Evolutionary conservation across 2,113 vertebrate species (phyloP).

Genomic region (Eleginops maclovinus): DNA sequence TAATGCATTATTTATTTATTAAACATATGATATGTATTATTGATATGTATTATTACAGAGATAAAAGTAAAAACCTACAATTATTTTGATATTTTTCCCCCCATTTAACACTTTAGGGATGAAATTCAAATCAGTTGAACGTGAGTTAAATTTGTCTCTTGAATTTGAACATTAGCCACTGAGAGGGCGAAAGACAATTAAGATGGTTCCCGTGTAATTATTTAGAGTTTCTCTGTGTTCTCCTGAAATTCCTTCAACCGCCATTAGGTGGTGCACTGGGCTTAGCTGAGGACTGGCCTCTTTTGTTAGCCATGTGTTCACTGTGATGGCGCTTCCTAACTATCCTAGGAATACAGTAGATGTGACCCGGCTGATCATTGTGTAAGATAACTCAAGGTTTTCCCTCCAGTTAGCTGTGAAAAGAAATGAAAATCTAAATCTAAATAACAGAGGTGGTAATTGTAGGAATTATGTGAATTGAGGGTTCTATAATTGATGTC

Average conservation of each 20-base stretch:
- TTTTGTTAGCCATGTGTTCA: constrained; percentile 81
- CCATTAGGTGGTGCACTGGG: constrained; percentile 75
- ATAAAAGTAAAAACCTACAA: constrained; percentile 12
- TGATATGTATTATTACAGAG: constrained; percentile 1
- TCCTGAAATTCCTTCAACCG: constrained; percentile 40
- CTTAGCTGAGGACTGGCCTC: constrained; percentile 67
- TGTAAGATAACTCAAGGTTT: constrained; percentile 52
- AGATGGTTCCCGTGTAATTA: constrained; percentile 67
- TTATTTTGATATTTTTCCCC: not conserved
- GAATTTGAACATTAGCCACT: constrained; percentile 21
- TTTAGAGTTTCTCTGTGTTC: constrained; percentile 33
- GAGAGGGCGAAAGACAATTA: constrained; percentile 52
- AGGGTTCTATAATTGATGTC: constrained; percentile 7
- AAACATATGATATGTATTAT: constrained; percentile 4
- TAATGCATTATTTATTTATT: not conserved
- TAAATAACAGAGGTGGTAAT: constrained; percentile 20
- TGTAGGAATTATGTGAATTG: constrained; percentile 32
- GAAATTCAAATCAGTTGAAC: constrained; percentile 29
- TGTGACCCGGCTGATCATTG: constrained; percentile 65
- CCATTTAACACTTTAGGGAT: not conserved
- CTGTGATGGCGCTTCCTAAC: constrained; percentile 73
- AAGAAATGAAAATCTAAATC: not conserved
- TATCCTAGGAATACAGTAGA: constrained; percentile 71
- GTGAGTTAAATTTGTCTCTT: constrained; percentile 26
- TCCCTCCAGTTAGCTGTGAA: constrained; percentile 6